Conservation (phyloP, 2,888 invertebrate species). For the Clepsis dumicolana region DNA sequence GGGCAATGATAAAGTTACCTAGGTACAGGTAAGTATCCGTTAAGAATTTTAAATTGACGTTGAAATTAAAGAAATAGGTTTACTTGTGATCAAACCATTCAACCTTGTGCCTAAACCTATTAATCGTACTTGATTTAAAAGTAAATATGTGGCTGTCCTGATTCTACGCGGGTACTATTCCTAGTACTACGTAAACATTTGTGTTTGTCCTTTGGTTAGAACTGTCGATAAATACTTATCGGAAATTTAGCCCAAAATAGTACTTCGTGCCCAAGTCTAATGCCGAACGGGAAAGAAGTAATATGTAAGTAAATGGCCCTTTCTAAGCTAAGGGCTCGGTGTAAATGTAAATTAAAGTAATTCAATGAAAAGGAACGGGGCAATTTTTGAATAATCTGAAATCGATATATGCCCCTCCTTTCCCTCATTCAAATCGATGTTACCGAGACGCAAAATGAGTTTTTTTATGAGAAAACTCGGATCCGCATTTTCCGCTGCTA, state of each 20-base stretch:
- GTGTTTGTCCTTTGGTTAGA: background rate
- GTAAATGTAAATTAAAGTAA: conserved; percentile 32
- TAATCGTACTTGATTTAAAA: too few relatives aligned
- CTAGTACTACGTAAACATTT: background rate
- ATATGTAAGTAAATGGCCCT: conserved; percentile 11
- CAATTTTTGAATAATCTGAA: conserved; percentile 30
- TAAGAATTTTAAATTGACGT: too few relatives aligned
- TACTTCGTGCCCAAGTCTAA: background rate
- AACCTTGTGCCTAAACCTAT: too few relatives aligned
- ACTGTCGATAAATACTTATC: background rate
- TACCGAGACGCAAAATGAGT: conserved; percentile 22
- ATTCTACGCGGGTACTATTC: too few relatives aligned
- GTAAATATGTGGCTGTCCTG: too few relatives aligned
- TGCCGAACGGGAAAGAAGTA: background rate
- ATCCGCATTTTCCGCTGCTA: conserved; percentile 24
- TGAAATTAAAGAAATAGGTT: too few relatives aligned
- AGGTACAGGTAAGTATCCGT: too few relatives aligned
- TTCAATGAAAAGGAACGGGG: conserved; percentile 24
- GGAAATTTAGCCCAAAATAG: background rate
- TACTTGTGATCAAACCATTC: too few relatives aligned
- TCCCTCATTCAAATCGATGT: conserved; percentile 17
- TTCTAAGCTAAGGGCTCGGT: conserved; percentile 1
- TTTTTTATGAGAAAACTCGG: conserved; percentile 19
- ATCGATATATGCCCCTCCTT: conserved; percentile 26
- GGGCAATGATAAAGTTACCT: too few relatives aligned